Evolutionary conservation across 2,113 vertebrate species (phyloP).

Genomic region (Prionailurus viverrinus): DNA sequence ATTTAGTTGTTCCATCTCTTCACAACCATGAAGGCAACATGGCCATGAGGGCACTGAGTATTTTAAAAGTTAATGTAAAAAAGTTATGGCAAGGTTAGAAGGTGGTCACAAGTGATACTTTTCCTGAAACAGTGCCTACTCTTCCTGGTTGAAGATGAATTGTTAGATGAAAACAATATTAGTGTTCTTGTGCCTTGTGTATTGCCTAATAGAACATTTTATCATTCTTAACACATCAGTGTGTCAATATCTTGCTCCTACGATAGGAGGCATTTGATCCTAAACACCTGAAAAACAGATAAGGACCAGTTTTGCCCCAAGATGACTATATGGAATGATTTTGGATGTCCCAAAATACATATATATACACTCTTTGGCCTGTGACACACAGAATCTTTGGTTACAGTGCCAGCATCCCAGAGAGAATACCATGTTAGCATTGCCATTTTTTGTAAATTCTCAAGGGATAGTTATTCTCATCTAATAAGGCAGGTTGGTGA

Average conservation of each 20-base stretch:
- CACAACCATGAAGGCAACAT: background rate
- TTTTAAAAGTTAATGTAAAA: constrained; percentile 23
- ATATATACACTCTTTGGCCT: background rate
- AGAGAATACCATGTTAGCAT: constrained; percentile 4
- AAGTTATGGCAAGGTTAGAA: constrained; percentile 13
- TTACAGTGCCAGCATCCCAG: background rate
- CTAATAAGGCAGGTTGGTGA: background rate
- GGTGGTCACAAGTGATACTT: background rate
- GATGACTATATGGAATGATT: background rate
- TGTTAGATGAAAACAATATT: background rate
- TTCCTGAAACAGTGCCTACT: constrained; percentile 17
- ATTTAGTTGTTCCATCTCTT: background rate
- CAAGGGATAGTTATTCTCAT: background rate
- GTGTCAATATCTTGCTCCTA: background rate
- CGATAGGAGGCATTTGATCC: constrained; percentile 1
- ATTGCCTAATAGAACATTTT: background rate
- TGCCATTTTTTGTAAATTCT: background rate
- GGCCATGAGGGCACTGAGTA: background rate
- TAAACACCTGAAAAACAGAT: background rate
- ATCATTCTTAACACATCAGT: background rate
- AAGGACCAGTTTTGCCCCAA: background rate
- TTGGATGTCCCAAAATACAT: background rate
- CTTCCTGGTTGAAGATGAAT: constrained; percentile 36
- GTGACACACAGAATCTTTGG: background rate
- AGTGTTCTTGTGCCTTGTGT: background rate